Conservation (phyloP, 2,113 vertebrate species). For the Megaceryle maxima region DNA sequence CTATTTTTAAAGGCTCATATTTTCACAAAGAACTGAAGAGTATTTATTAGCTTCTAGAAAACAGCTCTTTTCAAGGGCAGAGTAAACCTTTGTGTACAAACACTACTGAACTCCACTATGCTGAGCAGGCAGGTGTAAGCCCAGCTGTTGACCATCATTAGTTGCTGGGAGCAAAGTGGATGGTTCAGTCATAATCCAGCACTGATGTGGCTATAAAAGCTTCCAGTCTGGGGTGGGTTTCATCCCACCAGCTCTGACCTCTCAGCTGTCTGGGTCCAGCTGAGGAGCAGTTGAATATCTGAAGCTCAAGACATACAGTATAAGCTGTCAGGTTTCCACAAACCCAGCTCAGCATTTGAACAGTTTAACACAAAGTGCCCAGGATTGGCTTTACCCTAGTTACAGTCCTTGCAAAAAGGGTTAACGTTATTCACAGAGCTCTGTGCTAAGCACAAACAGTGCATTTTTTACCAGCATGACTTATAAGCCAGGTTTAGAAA, state of each 20-base stretch:
- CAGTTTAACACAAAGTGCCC: not conserved
- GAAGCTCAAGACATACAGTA: not conserved
- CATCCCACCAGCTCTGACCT: not conserved
- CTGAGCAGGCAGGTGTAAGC: not conserved
- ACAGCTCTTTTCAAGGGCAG: not conserved
- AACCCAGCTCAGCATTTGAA: not conserved
- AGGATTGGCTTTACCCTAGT: not conserved
- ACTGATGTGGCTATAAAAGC: not conserved
- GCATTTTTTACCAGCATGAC: not conserved
- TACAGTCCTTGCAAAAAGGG: not conserved
- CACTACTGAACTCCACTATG: not conserved
- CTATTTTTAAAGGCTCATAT: not conserved
- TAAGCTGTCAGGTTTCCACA: not conserved
- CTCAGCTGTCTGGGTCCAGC: not conserved
- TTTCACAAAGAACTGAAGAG: not conserved
- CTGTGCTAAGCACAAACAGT: not conserved
- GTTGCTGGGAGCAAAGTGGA: not conserved
- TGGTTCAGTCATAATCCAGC: not conserved
- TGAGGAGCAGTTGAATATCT: not conserved
- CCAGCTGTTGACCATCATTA: not conserved
- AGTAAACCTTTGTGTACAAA: not conserved
- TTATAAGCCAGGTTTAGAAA: constrained; percentile 24
- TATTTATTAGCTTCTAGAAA: not conserved
- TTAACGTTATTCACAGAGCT: constrained; percentile 1
- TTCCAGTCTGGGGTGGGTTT: not conserved